Conservation (phyloP, 2,888 invertebrate species). For the Schizaphis graminum region DNA sequence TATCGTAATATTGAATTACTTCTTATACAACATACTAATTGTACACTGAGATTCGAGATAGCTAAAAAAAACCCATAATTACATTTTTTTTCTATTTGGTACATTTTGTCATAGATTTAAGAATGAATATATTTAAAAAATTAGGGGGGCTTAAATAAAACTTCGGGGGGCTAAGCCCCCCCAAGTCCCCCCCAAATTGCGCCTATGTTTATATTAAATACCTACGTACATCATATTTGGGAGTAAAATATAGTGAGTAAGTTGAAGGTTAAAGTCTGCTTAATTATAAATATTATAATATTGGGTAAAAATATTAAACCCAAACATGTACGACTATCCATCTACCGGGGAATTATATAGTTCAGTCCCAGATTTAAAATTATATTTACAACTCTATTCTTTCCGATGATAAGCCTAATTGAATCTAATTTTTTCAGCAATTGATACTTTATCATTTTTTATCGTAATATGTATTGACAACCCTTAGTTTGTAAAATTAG, state of each 20-base stretch:
- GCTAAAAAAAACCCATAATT: too few relatives aligned
- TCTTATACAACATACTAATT: too few relatives aligned
- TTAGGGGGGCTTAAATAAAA: too few relatives aligned
- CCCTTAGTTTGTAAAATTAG: not conserved
- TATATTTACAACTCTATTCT: not conserved
- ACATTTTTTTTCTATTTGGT: too few relatives aligned
- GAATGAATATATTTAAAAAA: too few relatives aligned
- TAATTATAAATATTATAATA: not conserved
- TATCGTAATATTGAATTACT: too few relatives aligned
- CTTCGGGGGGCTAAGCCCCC: too few relatives aligned
- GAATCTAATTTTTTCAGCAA: not conserved
- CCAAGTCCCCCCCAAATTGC: too few relatives aligned
- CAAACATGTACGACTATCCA: not conserved
- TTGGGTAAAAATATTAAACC: not conserved
- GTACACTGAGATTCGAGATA: too few relatives aligned
- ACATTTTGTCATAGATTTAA: too few relatives aligned
- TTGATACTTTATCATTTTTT: not conserved
- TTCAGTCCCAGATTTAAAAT: not conserved
- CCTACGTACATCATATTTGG: not conserved
- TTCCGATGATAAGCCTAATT: not conserved
- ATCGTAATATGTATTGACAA: not conserved
- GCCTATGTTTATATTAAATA: too few relatives aligned
- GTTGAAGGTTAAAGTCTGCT: not conserved
- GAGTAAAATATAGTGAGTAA: not conserved
- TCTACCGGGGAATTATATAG: not conserved